phyloP scores from a whole-genome alignment of 2,888 invertebrate species.

The Caenorhabditis wallacei region DNA sequence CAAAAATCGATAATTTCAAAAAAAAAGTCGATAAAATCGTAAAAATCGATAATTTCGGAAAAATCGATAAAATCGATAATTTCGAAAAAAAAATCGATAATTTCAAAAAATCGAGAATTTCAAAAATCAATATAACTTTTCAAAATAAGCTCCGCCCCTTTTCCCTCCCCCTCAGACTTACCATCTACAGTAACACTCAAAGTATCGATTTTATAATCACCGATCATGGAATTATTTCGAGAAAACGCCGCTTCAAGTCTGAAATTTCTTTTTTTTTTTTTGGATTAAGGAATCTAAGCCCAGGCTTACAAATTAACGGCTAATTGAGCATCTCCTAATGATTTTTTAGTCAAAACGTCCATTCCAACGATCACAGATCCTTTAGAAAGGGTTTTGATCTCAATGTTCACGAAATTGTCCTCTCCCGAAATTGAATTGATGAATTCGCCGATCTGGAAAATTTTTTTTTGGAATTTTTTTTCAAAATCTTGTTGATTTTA shows the following conservation, averaged over 20 bases:
- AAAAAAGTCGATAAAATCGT: no score
- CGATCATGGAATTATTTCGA: constrained; percentile 41
- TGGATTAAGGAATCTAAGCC: no score
- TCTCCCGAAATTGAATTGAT: constrained; percentile 45
- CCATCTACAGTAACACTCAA: constrained; percentile 62
- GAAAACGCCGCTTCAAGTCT: constrained; percentile 58
- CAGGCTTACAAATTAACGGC: constrained; percentile 50
- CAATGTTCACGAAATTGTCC: constrained; percentile 44
- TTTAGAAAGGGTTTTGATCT: constrained; percentile 42
- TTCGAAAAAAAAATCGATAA: no score
- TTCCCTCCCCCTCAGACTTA: no score
- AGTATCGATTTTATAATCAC: constrained; percentile 48
- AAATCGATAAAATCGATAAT: not conserved
- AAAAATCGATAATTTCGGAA: no score
- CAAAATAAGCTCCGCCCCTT: no score
- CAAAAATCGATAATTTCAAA: not conserved
- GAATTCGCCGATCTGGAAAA: constrained; percentile 44
- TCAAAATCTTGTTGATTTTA: no score
- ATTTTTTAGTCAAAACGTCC: constrained; percentile 55
- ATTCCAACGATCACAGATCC: constrained; percentile 59
- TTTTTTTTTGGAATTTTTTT: not conserved
- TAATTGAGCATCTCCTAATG: constrained; percentile 51
- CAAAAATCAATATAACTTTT: no score
- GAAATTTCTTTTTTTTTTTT: not conserved
- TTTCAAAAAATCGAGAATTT: no score